Conservation (phyloP, 2,888 invertebrate species). For the Lepidocyrtoides sp. region DNA sequence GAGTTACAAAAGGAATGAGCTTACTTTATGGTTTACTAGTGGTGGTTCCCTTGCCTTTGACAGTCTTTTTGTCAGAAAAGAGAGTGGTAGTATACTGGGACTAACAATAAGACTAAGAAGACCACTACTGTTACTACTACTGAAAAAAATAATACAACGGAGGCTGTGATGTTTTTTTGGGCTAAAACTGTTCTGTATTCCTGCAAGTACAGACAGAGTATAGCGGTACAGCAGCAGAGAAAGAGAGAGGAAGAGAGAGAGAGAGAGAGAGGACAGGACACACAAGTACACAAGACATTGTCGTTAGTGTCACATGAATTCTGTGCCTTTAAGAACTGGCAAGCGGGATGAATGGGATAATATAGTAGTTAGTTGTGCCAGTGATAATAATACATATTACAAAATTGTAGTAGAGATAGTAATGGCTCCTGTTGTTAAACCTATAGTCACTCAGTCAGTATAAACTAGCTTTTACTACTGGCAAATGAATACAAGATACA, state of each 20-base stretch:
- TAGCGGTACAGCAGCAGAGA: background rate
- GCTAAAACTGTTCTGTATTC: conserved; percentile 2
- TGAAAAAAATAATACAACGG: background rate
- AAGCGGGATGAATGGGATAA: conserved; percentile 59
- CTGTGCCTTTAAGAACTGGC: conserved; percentile 61
- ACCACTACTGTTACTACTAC: too few species aligned
- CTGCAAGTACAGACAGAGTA: background rate
- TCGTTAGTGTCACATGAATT: conserved; percentile 80
- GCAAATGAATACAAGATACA: background rate
- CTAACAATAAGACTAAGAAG: too few species aligned
- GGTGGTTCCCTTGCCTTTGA: conserved; percentile 7
- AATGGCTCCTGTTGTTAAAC: background rate
- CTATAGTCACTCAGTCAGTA: background rate
- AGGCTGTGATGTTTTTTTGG: background rate
- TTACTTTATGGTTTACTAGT: conserved; percentile 40
- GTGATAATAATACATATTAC: conserved; percentile 14
- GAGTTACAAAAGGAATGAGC: conserved; percentile 57
- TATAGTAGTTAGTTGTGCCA: conserved; percentile 34
- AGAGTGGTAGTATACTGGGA: background rate
- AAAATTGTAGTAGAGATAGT: background rate
- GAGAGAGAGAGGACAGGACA: too few species aligned
- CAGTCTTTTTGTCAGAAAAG: background rate
- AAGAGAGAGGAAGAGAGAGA: too few species aligned
- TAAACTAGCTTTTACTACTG: background rate
- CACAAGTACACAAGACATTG: conserved; percentile 55